These are phyloP conservation scores for Rhombomys opimus DNA, from an alignment of 2,113 vertebrate genomes.

Conservation along the genomic window DNA sequence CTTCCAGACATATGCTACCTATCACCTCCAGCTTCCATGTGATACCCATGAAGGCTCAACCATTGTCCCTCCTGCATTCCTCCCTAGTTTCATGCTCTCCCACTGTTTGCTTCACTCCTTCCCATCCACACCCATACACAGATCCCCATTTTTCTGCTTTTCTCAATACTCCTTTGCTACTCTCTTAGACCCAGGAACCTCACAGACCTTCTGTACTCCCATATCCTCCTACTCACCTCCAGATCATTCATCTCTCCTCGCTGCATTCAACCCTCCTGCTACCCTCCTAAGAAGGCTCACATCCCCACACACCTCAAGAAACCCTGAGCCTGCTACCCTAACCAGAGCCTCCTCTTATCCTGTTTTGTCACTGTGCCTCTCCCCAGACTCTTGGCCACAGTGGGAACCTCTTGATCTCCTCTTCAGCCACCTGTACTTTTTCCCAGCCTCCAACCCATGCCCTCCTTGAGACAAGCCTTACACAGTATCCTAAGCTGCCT, in stretches of 20 bases:
- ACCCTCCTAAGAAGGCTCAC: neutral
- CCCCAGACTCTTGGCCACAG: neutral
- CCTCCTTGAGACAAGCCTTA: neutral
- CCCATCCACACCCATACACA: too few species aligned
- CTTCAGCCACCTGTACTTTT: neutral
- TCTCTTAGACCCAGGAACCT: neutral
- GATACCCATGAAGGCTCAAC: neutral
- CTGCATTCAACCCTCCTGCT: neutral
- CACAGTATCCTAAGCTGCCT: neutral
- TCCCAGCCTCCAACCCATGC: neutral
- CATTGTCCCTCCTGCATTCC: neutral
- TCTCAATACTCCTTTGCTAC: too few species aligned
- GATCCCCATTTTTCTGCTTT: neutral
- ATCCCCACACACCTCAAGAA: neutral
- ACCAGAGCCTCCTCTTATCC: neutral
- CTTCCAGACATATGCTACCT: neutral
- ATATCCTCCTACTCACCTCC: neutral
- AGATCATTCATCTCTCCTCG: neutral
- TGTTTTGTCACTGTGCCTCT: neutral
- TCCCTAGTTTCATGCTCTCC: neutral
- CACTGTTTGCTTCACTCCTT: neutral
- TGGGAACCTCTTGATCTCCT: too few species aligned
- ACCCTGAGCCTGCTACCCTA: neutral
- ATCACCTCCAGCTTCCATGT: neutral
- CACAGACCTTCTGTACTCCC: neutral